Base-by-base conservation (phyloP, 2,113 vertebrate species). In the Burhinus bistriatus region DNA sequence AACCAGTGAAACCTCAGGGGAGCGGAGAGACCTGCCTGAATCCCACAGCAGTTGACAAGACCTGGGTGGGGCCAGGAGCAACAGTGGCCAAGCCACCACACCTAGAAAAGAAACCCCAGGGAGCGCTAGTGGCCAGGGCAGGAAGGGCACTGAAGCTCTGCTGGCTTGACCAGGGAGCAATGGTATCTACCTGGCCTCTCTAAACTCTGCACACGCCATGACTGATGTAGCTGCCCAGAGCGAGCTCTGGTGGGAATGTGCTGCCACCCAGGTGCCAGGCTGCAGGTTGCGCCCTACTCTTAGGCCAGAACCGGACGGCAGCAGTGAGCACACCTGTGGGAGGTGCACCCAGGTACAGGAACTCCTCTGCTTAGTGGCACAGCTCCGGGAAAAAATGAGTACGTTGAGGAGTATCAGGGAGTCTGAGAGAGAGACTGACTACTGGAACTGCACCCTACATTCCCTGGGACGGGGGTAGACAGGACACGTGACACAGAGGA, bases 11-110 rank as follows among this genome's bases (percentile, higher is more conserved):
- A 58, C 21, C 42, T 30, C 40, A 45, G 25, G 11, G 40, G 23
- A 27, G 42, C 0, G 5, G 57, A 4, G 23, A 34, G 29, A 42
- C 15, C 22, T 2, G 0, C 30, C 4, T 12, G 8, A 11, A 72
- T 38, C 8, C 51, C 5, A 54, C 19, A 16, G 36, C 1, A 4
- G 36, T 13, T 40, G 36, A 29, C 0, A 9, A 51, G 11, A n/a
- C 66, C 45, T n/a, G 16, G 18, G 15, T 2, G 2, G 15, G 51
- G 38, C 38, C 51, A 34, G 21, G 27, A 73, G 11, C 8, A 32
- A 18, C 0, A 5, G 6, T 2, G 1, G 36, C 11, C 21, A 25
- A 40, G 10, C 27, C 5, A 12, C 32, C 32, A 34, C 20, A 34
- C 12, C 55, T 58, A 9, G 13, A 32, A 32, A 32, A 19, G 55